Evolutionary conservation across 2,113 vertebrate genomes (phyloP).

Genomic region (Acrocephalus arundinaceus): DNA sequence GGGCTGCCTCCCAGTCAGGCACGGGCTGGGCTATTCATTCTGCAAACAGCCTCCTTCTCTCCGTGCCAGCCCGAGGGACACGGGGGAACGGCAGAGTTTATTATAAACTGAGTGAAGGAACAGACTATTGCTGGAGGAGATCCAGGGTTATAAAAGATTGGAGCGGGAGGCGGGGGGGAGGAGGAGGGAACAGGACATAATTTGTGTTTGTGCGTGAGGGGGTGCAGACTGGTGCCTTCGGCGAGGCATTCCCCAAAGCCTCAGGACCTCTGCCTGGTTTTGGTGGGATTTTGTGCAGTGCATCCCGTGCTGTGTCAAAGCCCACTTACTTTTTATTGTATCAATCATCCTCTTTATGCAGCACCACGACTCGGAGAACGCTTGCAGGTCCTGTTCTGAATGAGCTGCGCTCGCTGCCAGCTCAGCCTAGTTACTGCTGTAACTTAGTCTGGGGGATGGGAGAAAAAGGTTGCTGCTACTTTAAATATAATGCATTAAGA

Average conservation of each 20-base stretch:
- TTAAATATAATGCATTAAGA: slow-evolving; percentile 80
- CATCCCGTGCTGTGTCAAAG: neutral
- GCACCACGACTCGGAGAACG: slow-evolving; percentile 10
- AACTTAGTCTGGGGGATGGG: slow-evolving; percentile 67
- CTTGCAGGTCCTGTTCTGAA: slow-evolving; percentile 51
- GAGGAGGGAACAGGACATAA: slow-evolving; percentile 28
- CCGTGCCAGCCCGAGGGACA: slow-evolving; percentile 45
- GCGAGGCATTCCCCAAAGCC: slow-evolving; percentile 13
- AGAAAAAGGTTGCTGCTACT: slow-evolving; percentile 78
- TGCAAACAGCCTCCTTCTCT: slow-evolving; percentile 52
- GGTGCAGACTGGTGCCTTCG: neutral
- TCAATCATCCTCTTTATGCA: slow-evolving; percentile 52
- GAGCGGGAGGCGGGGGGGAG: neutral
- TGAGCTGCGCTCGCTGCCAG: slow-evolving; percentile 57
- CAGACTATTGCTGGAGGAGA: slow-evolving; percentile 66
- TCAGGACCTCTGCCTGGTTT: neutral
- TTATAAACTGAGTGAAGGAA: slow-evolving; percentile 53
- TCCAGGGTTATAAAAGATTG: slow-evolving; percentile 68
- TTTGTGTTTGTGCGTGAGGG: slow-evolving; percentile 18
- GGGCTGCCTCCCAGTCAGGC: neutral
- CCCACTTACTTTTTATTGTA: slow-evolving; percentile 57
- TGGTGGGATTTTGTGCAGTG: slow-evolving; percentile 8
- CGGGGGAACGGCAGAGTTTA: slow-evolving; percentile 59
- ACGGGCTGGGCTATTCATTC: slow-evolving; percentile 30
- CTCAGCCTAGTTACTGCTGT: slow-evolving; percentile 62